Evolutionary conservation across 2,888 invertebrate genomes (phyloP).

Genomic region (Pristionchus entomophagus): DNA sequence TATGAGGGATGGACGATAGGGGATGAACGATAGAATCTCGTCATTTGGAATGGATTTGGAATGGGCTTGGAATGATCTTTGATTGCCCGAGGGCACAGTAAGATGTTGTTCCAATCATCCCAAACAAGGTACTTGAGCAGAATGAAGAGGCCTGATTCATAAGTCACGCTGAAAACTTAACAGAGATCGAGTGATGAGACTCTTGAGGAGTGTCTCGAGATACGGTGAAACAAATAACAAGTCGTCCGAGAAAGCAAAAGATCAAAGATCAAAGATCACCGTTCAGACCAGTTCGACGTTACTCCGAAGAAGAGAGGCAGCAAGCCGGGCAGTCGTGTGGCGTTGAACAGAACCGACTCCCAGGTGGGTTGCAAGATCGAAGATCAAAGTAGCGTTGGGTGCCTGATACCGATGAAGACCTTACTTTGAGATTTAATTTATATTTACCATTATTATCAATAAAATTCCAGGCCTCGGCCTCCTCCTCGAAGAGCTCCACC

Average conservation of each 20-base stretch:
- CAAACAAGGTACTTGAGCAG: not conserved
- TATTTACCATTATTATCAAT: too few species aligned
- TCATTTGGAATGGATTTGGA: not conserved
- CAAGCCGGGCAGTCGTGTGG: not conserved
- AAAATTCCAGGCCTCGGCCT: not conserved
- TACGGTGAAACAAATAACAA: too few species aligned
- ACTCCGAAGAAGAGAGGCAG: slow-evolving; percentile 14
- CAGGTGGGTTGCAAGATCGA: not conserved
- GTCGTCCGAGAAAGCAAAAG: not conserved
- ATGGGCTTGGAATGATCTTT: not conserved
- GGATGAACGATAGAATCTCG: too few species aligned
- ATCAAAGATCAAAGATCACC: not conserved
- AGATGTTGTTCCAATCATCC: not conserved
- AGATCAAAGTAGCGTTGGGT: too few species aligned
- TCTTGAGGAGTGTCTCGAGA: too few species aligned
- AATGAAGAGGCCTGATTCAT: too few species aligned
- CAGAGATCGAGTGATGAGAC: too few species aligned
- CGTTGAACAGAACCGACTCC: not conserved
- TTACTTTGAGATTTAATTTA: too few species aligned
- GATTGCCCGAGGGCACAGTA: not conserved
- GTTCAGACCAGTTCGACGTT: slow-evolving; percentile 27
- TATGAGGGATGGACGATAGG: not conserved
- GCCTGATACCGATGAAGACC: too few species aligned
- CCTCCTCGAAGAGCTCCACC: slow-evolving; percentile 41
- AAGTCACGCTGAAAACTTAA: too few species aligned